Base-by-base conservation (phyloP, 2,113 vertebrate species). In the Pelobates fuscus region DNA sequence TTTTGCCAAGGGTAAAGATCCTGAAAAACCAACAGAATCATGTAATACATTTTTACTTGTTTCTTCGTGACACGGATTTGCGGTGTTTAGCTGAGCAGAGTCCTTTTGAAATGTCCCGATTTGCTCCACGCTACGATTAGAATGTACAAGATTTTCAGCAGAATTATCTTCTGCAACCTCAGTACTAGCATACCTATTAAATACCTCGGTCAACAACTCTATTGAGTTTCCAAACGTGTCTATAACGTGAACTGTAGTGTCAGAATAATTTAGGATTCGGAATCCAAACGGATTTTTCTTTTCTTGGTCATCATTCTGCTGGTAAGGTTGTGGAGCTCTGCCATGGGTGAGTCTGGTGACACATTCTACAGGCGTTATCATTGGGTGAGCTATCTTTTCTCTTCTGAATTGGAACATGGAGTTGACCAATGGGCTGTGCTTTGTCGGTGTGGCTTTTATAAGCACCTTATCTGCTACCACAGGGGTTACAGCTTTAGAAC, bases 151-250 rank as follows among this genome's bases (percentile, higher is more conserved):
- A 10, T 37, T 37, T 37, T 37, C 32, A 10, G 32, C 32, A 37
- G 32, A 5, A 10, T 37, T 37, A 5, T 10, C 60, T 30, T 41
- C n/a, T 2, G 30, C 43, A 0, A 26, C 1, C 14, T 27, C 73
- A 6, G 37, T 32, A 0, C 43, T 49, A 8, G 73, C 30, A 17
- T 76, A 67, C 1, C 15, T 15, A 17, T 25, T 68, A 20, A 76
- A 76, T 8, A 76, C 73, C 2, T 76, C 73, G 4, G 55, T 46
- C 25, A 76, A 27, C 23, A 76, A 44, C 17, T 76, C 73, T 2
- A 76, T 6, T 0, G 73, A 67, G 23, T 76, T 76, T 14, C 73
- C 73, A 52, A 60, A 76, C 0, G 73, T 7, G 8, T 76, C 73
- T 0, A 76, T 52, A 0, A 76, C 25, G 5, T 61, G 73, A 4